Percentiles rank a stretch among this genome's conserved stretches.
Evolutionary conservation across 2,888 invertebrate species (phyloP).

Genomic region (Xiphydria camelus): DNA sequence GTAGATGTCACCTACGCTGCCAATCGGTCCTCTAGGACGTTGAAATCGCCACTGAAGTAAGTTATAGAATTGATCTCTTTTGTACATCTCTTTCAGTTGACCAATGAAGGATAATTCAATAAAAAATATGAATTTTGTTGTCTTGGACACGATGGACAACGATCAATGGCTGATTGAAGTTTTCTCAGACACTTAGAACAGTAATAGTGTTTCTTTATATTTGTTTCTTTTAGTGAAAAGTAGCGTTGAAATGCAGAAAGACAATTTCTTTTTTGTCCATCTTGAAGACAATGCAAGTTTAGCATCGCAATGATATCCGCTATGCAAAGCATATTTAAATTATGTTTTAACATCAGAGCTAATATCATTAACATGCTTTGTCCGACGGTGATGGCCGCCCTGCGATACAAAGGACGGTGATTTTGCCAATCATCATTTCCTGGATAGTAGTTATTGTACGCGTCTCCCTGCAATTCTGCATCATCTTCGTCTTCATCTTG

Average conservation of each 20-base stretch:
- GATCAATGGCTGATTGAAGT: neutral
- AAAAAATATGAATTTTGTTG: constrained; percentile 10
- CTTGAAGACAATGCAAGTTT: constrained; percentile 8
- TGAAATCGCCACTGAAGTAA: constrained; percentile 2
- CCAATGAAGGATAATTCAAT: constrained; percentile 7
- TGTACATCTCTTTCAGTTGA: constrained; percentile 11
- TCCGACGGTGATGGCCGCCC: constrained; percentile 3
- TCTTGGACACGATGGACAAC: constrained; percentile 6
- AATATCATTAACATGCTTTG: constrained; percentile 7
- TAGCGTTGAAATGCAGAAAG: constrained; percentile 14
- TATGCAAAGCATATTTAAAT: constrained; percentile 1
- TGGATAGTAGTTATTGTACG: too few relatives aligned
- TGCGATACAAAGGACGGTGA: too few relatives aligned
- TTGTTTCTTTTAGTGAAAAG: neutral
- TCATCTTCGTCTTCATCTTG: too few relatives aligned
- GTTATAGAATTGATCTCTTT: constrained; percentile 6
- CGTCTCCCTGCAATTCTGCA: too few relatives aligned
- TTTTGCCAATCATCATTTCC: too few relatives aligned
- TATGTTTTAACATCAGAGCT: constrained; percentile 6
- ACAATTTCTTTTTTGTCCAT: constrained; percentile 3
- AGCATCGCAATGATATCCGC: constrained; percentile 9
- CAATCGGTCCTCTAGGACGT: neutral
- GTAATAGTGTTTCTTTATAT: constrained; percentile 3
- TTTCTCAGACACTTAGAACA: neutral
- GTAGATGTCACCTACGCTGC: constrained; percentile 11